phyloP scores from a whole-genome alignment of 1,140 invertebrate genomes.

The Antheraea mylitta region DNA sequence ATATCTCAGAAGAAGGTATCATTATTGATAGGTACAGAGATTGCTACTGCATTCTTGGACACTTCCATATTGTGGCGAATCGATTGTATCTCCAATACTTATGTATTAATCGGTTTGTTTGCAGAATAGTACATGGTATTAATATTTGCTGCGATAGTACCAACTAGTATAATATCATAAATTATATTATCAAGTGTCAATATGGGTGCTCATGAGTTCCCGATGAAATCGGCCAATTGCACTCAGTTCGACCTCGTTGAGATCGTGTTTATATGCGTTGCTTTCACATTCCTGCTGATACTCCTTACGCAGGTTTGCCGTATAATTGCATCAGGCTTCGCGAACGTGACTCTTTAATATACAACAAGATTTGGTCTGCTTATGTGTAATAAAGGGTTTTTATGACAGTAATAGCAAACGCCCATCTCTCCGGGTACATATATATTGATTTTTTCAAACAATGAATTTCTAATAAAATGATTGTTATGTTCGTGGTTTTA shows the following conservation, averaged over 20 bases:
- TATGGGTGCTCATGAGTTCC: neutral
- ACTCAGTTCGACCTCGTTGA: slow-evolving; percentile 42
- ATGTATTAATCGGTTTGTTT: too few species aligned
- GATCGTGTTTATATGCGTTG: slow-evolving; percentile 49
- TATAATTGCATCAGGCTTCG: slow-evolving; percentile 40
- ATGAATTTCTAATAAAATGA: too few species aligned
- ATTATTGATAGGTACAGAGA: neutral
- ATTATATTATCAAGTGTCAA: neutral
- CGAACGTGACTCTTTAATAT: slow-evolving; percentile 16
- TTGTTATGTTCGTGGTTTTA: too few species aligned
- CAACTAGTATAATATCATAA: neutral
- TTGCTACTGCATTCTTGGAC: neutral
- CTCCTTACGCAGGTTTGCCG: slow-evolving; percentile 45
- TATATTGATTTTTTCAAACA: too few species aligned
- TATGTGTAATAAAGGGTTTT: neutral
- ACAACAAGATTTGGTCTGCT: neutral
- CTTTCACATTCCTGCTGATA: slow-evolving; percentile 49
- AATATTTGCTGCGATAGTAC: too few species aligned
- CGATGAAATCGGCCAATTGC: slow-evolving; percentile 22
- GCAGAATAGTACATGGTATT: too few species aligned
- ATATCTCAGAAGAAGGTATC: neutral
- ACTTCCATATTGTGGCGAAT: too few species aligned
- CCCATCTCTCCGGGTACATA: too few species aligned
- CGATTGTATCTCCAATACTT: too few species aligned
- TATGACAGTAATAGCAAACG: neutral